Evolutionary conservation across 30 jellyfish, hydroid and myxozoan genomes (phyloP).

Genomic region (Mastigias papua): DNA sequence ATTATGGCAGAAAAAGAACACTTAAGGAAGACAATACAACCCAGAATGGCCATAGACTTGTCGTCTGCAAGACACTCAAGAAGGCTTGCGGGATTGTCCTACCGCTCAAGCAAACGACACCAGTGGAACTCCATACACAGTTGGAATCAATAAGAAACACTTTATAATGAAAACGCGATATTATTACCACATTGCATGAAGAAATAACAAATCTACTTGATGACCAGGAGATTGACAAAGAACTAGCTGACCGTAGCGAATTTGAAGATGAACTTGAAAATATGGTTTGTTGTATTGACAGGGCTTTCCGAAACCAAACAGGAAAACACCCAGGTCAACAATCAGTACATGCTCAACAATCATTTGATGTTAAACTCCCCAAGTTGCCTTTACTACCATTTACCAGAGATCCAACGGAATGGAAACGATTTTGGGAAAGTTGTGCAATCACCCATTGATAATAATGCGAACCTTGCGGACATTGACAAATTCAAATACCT

Average conservation of each 20-base stretch:
- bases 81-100: neutral
- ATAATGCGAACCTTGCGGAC: neutral
- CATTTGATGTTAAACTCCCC: neutral
- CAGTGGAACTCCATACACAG: neutral
- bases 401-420: conserved; percentile 23
- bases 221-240: neutral
- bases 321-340: neutral
- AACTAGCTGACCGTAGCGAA: neutral
- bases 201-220: neutral
- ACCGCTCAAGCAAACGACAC: neutral
- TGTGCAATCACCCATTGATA: conserved; percentile 7
- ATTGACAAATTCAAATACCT: conserved; percentile 15
- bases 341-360: neutral
- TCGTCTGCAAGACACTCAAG: neutral
- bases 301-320: neutral
- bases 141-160: neutral
- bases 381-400: neutral
- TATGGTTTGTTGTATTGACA: neutral
- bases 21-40: neutral
- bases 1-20: neutral
- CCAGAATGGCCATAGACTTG: neutral
- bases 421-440: conserved; percentile 39
- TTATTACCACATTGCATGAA: neutral
- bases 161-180: neutral
- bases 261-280: neutral